Base-by-base conservation (phyloP, 2,113 vertebrate species). In the Prionailurus viverrinus region DNA sequence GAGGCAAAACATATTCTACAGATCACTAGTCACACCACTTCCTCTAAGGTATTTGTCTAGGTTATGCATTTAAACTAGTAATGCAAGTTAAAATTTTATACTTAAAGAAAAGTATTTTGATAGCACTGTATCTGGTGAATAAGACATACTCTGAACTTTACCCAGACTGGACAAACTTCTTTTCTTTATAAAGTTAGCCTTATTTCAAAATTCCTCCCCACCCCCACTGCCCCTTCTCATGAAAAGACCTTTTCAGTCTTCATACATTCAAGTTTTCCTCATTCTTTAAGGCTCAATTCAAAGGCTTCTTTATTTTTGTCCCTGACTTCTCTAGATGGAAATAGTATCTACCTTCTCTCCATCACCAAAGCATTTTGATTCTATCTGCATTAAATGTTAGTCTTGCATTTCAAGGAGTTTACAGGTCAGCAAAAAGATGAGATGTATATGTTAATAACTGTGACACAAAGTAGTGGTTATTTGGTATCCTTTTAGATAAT, bases 91-190 rank as follows among this genome's bases (percentile, higher is more conserved):
- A 96, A 94, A 68, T 39, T 58, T 27, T 89, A 19, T 68, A 12
- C 36, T 68, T 68, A n/a, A 92, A 80, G 66, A 81, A 69, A 96
- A 73, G 53, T 68, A 93, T 53, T 76, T 78, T 39, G 68, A 95
- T 48, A 31, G n/a, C 29, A 83, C 12, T 84, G 88, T 31, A 29
- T 27, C 8, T 78, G 33, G 48, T 58, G 82, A 92, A 33, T 4
- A 58, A 1, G 71, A 68, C 55, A 74, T 4, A 80, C 41, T 66
- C 39, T 69, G n/a, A 39, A 12, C 31, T 63, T 53, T 39, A 81
- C 27, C 16, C 31, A 63, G 82, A 80, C 15, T 84, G 41, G 36
- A 31, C 3, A 92, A 31, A 63, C 1, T 7, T 53, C 33, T 84
- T 87, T 85, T 66, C 39, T 36, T 73, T 45, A 89, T 29, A 83